Evolutionary conservation across 2,113 vertebrate genomes (phyloP).

Genomic region (Fregetta grallaria): DNA sequence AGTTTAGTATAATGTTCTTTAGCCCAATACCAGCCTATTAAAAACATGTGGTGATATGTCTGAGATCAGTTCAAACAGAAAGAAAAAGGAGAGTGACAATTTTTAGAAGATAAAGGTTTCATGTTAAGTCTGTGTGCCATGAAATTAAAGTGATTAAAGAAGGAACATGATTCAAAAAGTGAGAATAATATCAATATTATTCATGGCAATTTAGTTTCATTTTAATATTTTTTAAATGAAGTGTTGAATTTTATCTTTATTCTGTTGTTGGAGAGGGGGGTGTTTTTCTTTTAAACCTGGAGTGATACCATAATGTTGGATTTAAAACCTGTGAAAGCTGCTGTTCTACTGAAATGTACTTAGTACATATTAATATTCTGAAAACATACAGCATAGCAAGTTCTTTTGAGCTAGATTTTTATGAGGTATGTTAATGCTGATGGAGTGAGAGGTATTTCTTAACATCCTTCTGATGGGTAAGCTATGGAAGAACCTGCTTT

Average conservation of each 20-base stretch:
- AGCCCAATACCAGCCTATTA: neutral
- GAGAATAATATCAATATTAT: neutral
- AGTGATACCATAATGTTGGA: accelerated
- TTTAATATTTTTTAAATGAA: neutral
- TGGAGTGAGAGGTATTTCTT: neutral
- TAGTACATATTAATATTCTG: neutral
- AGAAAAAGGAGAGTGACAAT: accelerated
- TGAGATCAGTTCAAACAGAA: neutral
- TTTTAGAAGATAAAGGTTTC: neutral
- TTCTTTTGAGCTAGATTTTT: neutral
- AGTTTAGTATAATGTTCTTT: neutral
- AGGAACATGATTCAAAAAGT: neutral
- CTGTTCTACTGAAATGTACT: neutral
- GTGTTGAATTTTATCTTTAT: neutral
- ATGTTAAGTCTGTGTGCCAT: accelerated
- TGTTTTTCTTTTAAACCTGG: accelerated
- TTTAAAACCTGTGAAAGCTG: neutral
- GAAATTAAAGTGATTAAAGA: neutral
- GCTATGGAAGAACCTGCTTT: neutral
- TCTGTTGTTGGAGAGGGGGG: neutral
- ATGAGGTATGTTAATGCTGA: neutral
- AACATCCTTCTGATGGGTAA: neutral
- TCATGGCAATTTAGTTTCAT: accelerated
- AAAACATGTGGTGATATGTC: neutral
- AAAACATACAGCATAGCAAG: neutral